phyloP scores from a whole-genome alignment of 2,797 vertebrate genomes.

The Paguma larvata region DNA sequence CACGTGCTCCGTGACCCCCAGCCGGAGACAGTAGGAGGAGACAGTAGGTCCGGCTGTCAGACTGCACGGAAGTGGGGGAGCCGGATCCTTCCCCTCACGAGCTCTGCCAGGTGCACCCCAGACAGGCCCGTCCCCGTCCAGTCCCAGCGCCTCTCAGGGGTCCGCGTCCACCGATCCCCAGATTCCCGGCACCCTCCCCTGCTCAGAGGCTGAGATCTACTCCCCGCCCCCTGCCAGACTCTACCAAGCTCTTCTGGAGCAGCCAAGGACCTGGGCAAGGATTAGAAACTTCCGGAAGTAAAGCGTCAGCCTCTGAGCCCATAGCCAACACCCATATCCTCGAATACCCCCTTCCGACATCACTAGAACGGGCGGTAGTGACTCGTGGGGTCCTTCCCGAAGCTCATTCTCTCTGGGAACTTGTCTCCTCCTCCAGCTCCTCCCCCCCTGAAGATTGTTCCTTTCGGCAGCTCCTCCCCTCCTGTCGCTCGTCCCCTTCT shows the following conservation, averaged over 20 bases:
- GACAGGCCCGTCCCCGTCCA: not conserved
- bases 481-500: not conserved
- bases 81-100: not conserved
- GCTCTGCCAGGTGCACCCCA: rapidly evolving
- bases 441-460: not conserved
- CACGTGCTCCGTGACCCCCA: rapidly evolving
- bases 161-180: too few relatives aligned
- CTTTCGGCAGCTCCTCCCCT: not conserved
- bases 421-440: not conserved
- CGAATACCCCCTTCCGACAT: not conserved
- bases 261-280: not conserved
- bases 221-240: not conserved
- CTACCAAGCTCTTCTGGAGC: not conserved
- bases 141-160: too few relatives aligned
- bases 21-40: too few relatives aligned
- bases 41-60: not conserved
- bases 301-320: not conserved
- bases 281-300: not conserved
- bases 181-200: too few relatives aligned
- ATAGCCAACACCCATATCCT: too few relatives aligned
- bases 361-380: not conserved
- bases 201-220: not conserved
- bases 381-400: too few relatives aligned
- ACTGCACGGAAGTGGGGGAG: rapidly evolving
- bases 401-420: not conserved